Base-by-base conservation (phyloP, 2,797 vertebrate genomes). In the Melanotaenia nigrans region DNA sequence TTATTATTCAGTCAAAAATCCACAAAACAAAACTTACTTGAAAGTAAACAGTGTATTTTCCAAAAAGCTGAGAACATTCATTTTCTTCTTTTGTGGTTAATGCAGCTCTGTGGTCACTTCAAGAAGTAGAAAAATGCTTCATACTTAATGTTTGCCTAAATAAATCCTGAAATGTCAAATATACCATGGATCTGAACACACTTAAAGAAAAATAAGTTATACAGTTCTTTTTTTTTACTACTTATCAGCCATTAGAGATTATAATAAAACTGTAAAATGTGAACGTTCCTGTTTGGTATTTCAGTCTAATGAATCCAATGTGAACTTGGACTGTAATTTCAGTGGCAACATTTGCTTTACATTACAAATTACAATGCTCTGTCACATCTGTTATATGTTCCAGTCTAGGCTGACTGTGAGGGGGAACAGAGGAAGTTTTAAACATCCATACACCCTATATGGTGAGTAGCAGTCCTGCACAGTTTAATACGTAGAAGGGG, bases 381-480 rank as follows among this genome's bases (percentile, higher is more conserved):
- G 24, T 57, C 22, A 40, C 22, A 58, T 74, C 58, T 73, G 67
- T 65, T 51, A 5, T 30, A 32, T 36, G 33, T 57, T 75, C 65
- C 25, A 35, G 49, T 36, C 32, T 18, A 56, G 30, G 32, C 57
- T 70, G 65, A 30, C 12, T 51, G 55, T 76, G 67, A 67, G 49
- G 47, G 55, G 42, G 14, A 55, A 61, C 38, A 51, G 55, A 45
- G 58, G 22, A 2, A 45, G 28, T 5, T 45, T 6, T 66, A 66
- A 63, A 59, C 61, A 78, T 72, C 73, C 64, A 61, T 72, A 78
- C 77, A 73, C 67, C 74, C 69, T 78, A 14, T 75, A 86, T 59
- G 75, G 60, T 78, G 75, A 87, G 79, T 68, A 84, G 65, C 7
- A 5, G 49, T 45, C 36, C 61, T 51, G 65, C 70, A 75, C 61